Conservation (phyloP, 1,140 invertebrate genomes). For the Cyclargus thomasi region DNA sequence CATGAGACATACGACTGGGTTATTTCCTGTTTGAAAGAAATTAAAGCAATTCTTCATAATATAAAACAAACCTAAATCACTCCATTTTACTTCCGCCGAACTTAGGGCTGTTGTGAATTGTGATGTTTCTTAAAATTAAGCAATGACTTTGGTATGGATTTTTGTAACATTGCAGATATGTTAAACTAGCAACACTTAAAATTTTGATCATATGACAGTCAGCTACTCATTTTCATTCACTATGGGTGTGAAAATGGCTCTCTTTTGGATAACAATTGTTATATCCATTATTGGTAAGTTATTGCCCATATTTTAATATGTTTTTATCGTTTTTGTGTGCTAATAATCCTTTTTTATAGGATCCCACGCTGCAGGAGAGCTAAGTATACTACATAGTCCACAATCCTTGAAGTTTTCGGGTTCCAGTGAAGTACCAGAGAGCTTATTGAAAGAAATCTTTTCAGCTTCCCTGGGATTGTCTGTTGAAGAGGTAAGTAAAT, state of each 20-base stretch:
- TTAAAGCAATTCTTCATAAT: no score
- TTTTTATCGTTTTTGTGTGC: slow-evolving; percentile 11
- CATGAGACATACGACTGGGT: no score
- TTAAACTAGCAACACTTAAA: slow-evolving; percentile 42
- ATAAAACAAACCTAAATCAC: no score
- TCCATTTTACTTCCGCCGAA: no score
- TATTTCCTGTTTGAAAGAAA: no score
- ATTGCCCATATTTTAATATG: slow-evolving; percentile 15
- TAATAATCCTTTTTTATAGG: slow-evolving; percentile 60
- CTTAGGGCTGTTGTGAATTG: no score
- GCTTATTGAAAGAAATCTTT: slow-evolving; percentile 82
- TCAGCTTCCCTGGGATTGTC: slow-evolving; percentile 82
- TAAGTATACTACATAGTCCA: slow-evolving; percentile 80
- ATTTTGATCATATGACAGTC: slow-evolving; percentile 62
- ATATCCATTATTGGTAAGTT: slow-evolving; percentile 57
- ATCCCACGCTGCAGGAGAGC: slow-evolving; percentile 78
- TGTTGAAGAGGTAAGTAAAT: slow-evolving; percentile 70
- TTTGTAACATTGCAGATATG: no score
- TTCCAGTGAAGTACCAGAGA: slow-evolving; percentile 64
- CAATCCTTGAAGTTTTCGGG: slow-evolving; percentile 80
- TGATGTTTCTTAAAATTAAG: no score
- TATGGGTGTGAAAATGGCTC: slow-evolving; percentile 60
- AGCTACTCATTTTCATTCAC: slow-evolving; percentile 43
- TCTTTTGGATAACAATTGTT: slow-evolving; percentile 52
- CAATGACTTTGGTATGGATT: no score